A percentile compares a stretch with the other conserved stretches of the same genome.
Conservation (phyloP, 2,113 vertebrate species). For the Micromys minutus region DNA sequence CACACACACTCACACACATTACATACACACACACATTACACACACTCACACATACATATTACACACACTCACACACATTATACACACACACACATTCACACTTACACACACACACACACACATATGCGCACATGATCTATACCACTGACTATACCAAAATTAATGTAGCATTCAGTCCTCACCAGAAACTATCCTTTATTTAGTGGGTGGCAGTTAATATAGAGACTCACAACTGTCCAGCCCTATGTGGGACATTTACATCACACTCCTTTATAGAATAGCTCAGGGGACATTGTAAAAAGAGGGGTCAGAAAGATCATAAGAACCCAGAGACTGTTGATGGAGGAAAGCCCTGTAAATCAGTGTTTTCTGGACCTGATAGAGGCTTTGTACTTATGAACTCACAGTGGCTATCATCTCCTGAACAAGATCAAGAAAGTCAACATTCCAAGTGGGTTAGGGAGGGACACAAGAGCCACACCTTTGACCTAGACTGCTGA, state of each 20-base stretch:
- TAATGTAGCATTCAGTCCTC: not conserved
- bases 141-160: not conserved
- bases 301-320: not conserved
- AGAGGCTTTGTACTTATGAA: not conserved
- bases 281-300: not conserved
- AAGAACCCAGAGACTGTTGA: not conserved
- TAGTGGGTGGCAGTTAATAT: not conserved
- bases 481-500: too few species aligned
- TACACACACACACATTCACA: not conserved
- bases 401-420: not conserved
- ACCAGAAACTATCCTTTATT: not conserved
- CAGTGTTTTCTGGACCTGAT: not conserved
- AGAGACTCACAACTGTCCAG: not conserved
- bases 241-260: not conserved
- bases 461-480: not conserved
- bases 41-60: too few species aligned
- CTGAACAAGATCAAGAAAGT: not conserved
- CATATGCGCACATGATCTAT: not conserved
- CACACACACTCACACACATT: not conserved
- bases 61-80: too few species aligned
- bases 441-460: not conserved
- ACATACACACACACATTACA: too few species aligned
- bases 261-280: not conserved
- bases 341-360: not conserved
- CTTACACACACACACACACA: too few species aligned